Percentiles rank a stretch among this genome's conserved stretches.
These are phyloP conservation scores for Luscinia luscinia DNA, from an alignment of 2,797 vertebrate genomes.

Conservation along the genomic window DNA sequence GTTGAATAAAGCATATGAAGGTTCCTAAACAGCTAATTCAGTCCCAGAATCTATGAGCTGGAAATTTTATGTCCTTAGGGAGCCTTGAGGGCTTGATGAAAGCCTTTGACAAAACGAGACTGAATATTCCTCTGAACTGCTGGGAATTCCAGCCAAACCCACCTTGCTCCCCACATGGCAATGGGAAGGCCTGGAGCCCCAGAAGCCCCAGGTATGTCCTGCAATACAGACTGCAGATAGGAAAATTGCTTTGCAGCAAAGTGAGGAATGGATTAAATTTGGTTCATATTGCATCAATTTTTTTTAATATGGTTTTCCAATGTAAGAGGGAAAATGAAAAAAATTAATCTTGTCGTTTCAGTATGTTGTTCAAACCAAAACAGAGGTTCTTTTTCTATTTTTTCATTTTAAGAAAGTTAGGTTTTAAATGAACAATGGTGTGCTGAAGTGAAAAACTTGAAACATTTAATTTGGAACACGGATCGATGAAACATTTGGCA, in stretches of 20 bases:
- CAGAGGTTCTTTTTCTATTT: not conserved
- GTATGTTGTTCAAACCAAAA: not conserved
- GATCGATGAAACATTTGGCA: constrained; percentile 28
- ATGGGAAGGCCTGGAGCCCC: not conserved
- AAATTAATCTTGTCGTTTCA: constrained; percentile 22
- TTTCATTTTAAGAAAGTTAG: not conserved
- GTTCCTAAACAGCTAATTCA: not conserved
- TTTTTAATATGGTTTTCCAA: not conserved
- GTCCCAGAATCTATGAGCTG: not conserved
- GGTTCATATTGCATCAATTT: not conserved
- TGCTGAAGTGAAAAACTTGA: constrained; percentile 31
- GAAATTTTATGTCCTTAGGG: not conserved
- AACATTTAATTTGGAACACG: constrained; percentile 42
- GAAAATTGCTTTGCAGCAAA: constrained; percentile 7
- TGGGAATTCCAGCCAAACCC: not conserved
- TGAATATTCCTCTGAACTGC: not conserved
- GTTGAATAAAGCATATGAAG: not conserved
- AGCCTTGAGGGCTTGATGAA: not conserved
- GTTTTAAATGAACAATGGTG: not conserved
- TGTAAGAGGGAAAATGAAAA: constrained; percentile 23
- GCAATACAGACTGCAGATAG: not conserved
- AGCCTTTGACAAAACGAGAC: not conserved
- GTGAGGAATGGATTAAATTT: constrained; percentile 28
- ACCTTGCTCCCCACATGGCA: not conserved
- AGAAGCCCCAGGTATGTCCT: not conserved